These are phyloP conservation scores for Phengaris alcon DNA, from an alignment of 2,888 invertebrate genomes.

Conservation along the genomic window DNA sequence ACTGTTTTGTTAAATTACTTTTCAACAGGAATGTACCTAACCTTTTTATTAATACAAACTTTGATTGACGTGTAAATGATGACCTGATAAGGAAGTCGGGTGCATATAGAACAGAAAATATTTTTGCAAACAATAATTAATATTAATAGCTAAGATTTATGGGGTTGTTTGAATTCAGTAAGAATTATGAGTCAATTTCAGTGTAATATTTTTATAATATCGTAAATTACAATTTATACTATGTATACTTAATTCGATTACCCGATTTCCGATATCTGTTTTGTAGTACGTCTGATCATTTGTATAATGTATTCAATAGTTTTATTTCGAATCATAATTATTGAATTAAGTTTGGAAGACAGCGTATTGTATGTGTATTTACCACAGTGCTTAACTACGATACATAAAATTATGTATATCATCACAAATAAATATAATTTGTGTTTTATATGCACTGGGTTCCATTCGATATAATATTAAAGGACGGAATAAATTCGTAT, in stretches of 20 bases:
- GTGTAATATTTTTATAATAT: not conserved
- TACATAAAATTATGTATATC: not conserved
- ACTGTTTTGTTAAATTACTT: not conserved
- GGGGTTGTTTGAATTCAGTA: no score
- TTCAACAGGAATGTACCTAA: conserved; percentile 7
- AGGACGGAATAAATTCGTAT: conserved; percentile 74
- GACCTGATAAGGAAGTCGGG: not conserved
- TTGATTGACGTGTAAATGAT: not conserved
- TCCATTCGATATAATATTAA: conserved; percentile 38
- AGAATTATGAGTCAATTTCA: not conserved
- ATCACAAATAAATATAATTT: conserved; percentile 44
- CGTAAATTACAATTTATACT: not conserved
- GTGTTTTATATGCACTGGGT: conserved; percentile 47
- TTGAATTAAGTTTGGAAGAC: conserved; percentile 70
- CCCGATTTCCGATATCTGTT: not conserved
- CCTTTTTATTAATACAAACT: not conserved
- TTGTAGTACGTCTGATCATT: not conserved
- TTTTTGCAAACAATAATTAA: not conserved
- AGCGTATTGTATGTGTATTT: conserved; percentile 38
- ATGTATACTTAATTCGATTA: not conserved
- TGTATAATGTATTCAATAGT: not conserved
- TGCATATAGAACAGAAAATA: conserved; percentile 3
- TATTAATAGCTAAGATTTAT: no score
- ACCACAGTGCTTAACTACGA: not conserved
- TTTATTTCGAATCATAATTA: not conserved